A percentile compares a stretch with the other conserved stretches of the same genome.
phyloP scores from a whole-genome alignment of 2,888 invertebrate species.

The Tenthredo scrophulariae region DNA sequence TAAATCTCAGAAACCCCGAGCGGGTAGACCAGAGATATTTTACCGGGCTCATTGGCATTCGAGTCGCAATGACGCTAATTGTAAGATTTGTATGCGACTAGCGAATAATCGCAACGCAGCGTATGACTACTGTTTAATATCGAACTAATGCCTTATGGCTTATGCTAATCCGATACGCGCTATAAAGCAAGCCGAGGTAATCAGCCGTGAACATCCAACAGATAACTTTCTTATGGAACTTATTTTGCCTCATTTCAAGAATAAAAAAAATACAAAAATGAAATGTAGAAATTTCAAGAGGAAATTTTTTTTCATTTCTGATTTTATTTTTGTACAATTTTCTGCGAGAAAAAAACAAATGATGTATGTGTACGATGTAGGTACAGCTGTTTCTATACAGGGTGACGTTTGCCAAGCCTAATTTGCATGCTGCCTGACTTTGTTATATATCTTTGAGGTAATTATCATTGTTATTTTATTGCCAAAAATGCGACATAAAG shows the following conservation, averaged over 20 bases:
- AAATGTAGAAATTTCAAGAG: neutral
- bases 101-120: slow-evolving; percentile 49
- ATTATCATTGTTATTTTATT: slow-evolving; percentile 6
- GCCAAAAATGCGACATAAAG: neutral
- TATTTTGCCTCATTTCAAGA: neutral
- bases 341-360: neutral
- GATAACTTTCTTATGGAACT: neutral
- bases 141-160: slow-evolving; percentile 47
- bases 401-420: slow-evolving; percentile 14
- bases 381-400: neutral
- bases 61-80: slow-evolving; percentile 54
- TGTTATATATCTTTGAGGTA: slow-evolving; percentile 17
- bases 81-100: slow-evolving; percentile 58
- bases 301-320: neutral
- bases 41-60: slow-evolving; percentile 55
- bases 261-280: neutral
- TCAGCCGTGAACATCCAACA: slow-evolving; percentile 33
- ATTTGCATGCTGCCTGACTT: slow-evolving; percentile 43
- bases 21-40: slow-evolving; percentile 41
- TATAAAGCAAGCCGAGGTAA: slow-evolving; percentile 22
- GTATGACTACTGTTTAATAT: slow-evolving; percentile 52
- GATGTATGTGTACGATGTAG: neutral
- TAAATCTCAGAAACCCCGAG: slow-evolving; percentile 30
- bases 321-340: neutral
- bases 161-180: slow-evolving; percentile 43